Percentiles rank a stretch among this genome's conserved stretches.
phyloP scores from a whole-genome alignment of 2,113 vertebrate species.

The Oplegnathus fasciatus region DNA sequence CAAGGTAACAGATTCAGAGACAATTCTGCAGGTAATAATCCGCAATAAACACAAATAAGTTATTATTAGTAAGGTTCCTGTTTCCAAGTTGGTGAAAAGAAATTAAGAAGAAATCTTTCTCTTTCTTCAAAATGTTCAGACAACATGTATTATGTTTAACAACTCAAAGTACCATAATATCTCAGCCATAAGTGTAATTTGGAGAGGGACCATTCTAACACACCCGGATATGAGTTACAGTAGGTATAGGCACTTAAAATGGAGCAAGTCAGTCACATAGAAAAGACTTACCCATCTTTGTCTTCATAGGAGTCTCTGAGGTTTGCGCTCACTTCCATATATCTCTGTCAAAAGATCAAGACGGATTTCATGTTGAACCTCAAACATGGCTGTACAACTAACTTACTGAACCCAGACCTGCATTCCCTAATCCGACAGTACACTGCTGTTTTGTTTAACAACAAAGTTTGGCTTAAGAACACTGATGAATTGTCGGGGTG shows the following conservation, averaged over 20 bases:
- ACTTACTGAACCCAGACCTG: neutral
- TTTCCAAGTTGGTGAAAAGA: neutral
- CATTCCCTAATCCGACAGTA: neutral
- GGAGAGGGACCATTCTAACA: neutral
- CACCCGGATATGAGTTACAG: no score
- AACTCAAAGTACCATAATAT: neutral
- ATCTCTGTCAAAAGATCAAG: slow-evolving; percentile 85
- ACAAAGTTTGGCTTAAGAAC: neutral
- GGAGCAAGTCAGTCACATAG: neutral
- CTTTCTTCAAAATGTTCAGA: no score
- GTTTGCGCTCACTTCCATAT: slow-evolving; percentile 96
- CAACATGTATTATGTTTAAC: neutral
- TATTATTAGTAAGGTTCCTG: no score
- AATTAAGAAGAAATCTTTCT: no score
- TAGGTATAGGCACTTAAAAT: neutral
- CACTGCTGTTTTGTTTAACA: neutral
- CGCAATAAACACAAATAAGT: neutral
- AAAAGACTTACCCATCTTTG: slow-evolving; percentile 92
- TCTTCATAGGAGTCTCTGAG: slow-evolving; percentile 95
- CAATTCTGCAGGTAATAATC: neutral
- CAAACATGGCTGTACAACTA: neutral
- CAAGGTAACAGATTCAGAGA: neutral
- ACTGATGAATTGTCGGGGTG: neutral
- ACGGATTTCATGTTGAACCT: neutral
- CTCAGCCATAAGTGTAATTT: neutral